Base-by-base conservation (phyloP, 1,140 invertebrate genomes). In the Laupala kohalensis region DNA sequence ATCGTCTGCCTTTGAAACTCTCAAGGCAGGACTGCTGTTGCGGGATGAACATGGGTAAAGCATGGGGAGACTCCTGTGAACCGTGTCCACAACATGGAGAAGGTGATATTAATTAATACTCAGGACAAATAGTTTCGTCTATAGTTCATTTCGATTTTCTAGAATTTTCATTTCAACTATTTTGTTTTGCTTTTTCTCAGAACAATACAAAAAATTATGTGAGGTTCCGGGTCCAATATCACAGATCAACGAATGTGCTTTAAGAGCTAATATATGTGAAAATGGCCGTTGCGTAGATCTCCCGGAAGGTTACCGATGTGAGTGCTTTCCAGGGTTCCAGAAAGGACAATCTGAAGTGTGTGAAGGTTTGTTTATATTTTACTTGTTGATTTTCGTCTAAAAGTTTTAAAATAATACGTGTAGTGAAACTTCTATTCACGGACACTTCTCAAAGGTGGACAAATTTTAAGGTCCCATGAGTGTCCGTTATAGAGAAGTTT, bases 21-120 rank as follows among this genome's bases (percentile, higher is more conserved):
- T 93, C 92, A 0, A 90, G 92, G 78, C 86, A 89, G 73, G 93
- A 95, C 79, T 95, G 93, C 77, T 96, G 93, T 78, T 95, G 93
- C 80, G 90, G 90, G 2, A 88, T 90, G 77, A 94, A 94, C 76
- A 94, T 94, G 88, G 93, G 92, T 23, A 87, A 91, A 79, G 92
- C 90, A 6, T 93, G 92, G 92, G 91, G 91, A 4, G 90, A 90
- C 69, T 82, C 87, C 69, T 95, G 93, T 79, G 86, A 89, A 68
- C 82, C 87, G 5, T 95, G 93, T 81, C 92, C 92, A 4, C 81
- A 85, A 69, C 79, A 82, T 68, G 88, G 89, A 53, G 37, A 53
- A 53, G 37, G 37, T 53, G 4, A 9, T 19, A 13, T 19, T 13
- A 53, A 9, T 53, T 53, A 53, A 53, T 19, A 53, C 9, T 19